Evolutionary conservation across 2,797 vertebrate genomes (phyloP), one percentile per base, ranked within the genome.

Genomic region (Gouania willdenowi): DNA sequence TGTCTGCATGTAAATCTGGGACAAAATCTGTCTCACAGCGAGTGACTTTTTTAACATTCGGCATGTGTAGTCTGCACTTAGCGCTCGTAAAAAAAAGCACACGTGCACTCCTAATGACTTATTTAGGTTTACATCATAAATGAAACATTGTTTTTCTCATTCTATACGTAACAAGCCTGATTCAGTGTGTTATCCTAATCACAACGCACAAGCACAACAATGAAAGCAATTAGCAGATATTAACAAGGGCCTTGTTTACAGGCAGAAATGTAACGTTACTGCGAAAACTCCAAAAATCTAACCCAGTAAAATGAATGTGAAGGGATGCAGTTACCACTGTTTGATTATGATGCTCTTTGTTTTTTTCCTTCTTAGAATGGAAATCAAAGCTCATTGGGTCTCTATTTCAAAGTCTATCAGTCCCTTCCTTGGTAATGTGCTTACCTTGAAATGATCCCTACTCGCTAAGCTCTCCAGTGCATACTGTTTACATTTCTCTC

Each of bases 401-500:
- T 66, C 5, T 62, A 57, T 66, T 71, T 84, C 72, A 79, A 75
- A 82, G 75, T 50, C 37, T 4, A 44, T 43, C 30, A 48, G n/a
- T 67, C 71, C 72, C 71, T 63, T 71, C 71, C 71, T 60, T 42
- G 63, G 50, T 72, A 69, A 75, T 72, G 71, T 71, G 69, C 76
- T 83, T 85, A 83, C 76, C 79, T 86, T 82, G 71, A 79, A 83
- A 78, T 72, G 75, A 75, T 77, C 77, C 64, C 59, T 68, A 45
- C 71, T 71, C 16, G 44, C 72, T 50, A 50, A 55, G 69, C 66
- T 79, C 75, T 71, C 63, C 55, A 60, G 62, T 71, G 75, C 79
- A 73, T 66, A 71, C 81, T 84, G 81, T 85, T 86, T 85, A 86
- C 81, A 80, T 82, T 80, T 80, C 79, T 85, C 76, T 73, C 75